Evolutionary conservation across 2,888 invertebrate species (phyloP).

Genomic region (Tryphoninae sp.): DNA sequence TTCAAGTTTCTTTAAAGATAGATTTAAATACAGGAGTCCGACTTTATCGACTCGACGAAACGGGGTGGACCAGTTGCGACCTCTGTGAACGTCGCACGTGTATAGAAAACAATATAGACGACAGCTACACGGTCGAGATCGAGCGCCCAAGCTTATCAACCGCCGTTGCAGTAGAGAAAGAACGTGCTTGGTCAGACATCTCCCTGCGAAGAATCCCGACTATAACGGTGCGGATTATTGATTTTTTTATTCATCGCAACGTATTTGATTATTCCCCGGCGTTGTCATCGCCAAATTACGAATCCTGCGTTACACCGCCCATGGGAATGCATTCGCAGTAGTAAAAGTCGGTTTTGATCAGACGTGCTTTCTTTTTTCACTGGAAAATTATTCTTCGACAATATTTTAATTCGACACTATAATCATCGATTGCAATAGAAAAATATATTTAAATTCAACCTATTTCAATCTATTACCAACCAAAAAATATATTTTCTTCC

Average conservation of each 20-base stretch:
- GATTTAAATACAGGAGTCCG: neutral
- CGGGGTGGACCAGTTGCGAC: neutral
- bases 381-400: neutral
- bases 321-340: conserved; percentile 8
- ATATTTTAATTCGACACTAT: neutral
- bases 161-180: neutral
- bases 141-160: neutral
- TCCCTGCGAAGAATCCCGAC: conserved; percentile 1
- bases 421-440: neutral
- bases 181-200: conserved; percentile 39
- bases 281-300: conserved; percentile 28
- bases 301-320: neutral
- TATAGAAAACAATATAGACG: neutral
- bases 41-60: neutral
- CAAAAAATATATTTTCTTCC: too few species aligned
- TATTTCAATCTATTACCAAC: too few species aligned
- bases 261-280: conserved; percentile 24
- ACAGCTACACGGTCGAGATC: neutral
- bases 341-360: conserved; percentile 3
- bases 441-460: neutral
- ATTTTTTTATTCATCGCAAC: conserved; percentile 16
- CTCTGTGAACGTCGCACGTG: neutral
- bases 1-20: neutral
- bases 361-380: neutral
- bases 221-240: conserved; percentile 29